Conservation (phyloP, 2,797 vertebrate genomes). For the Bovichtus diacanthus region DNA sequence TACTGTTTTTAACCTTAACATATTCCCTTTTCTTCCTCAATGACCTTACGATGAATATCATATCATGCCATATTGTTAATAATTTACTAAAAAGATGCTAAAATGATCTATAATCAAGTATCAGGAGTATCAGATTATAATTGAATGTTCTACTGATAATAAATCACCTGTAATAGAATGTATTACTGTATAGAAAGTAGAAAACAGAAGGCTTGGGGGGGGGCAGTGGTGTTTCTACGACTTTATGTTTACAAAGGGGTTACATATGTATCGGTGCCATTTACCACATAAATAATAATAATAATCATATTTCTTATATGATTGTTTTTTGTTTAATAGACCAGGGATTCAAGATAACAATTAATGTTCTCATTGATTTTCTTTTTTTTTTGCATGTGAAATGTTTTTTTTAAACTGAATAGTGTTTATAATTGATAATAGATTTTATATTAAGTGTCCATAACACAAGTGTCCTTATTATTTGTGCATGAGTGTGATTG, state of each 20-base stretch:
- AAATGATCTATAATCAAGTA: neutral
- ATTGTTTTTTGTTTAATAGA: neutral
- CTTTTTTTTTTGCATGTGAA: neutral
- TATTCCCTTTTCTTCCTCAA: neutral
- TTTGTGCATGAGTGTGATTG: neutral
- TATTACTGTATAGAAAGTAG: neutral
- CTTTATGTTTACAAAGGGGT: neutral
- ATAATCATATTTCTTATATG: neutral
- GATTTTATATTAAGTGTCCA: neutral
- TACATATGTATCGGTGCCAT: neutral
- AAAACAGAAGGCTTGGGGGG: too few species aligned
- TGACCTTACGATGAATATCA: neutral
- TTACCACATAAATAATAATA: neutral
- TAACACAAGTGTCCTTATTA: neutral
- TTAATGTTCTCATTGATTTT: neutral
- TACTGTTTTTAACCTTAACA: neutral
- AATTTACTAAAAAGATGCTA: too few species aligned
- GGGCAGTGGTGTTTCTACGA: neutral
- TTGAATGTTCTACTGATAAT: neutral
- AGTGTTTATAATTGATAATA: neutral
- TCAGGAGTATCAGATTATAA: neutral
- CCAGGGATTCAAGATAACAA: neutral
- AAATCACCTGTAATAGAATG: neutral
- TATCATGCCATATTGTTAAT: too few species aligned
- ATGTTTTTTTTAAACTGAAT: neutral